Base-by-base conservation (phyloP, 2,888 invertebrate genomes). In the Catocala fraxini region DNA sequence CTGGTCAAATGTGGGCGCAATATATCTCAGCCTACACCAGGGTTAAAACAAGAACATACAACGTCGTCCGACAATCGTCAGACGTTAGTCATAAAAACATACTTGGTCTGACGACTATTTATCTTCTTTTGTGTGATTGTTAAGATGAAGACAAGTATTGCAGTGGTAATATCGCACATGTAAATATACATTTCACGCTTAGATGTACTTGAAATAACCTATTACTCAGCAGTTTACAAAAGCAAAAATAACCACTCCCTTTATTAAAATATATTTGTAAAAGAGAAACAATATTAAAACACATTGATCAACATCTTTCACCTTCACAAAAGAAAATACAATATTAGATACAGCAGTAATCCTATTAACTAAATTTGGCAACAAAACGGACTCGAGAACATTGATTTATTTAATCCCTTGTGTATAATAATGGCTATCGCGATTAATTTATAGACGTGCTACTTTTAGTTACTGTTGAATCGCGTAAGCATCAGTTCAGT, bases 341-440 rank as follows among this genome's bases (percentile, higher is more conserved):
- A 57, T 51, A 45, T 35, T 45, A 25, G 25, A 4, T 25, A 46
- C 12, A 43, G 13, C 6, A n/a, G 35, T 54, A 49, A 42, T 54
- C 25, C 33, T 49, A 49, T 59, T 59, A 25, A 13, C 54, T 34
- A 54, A 49, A 59, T 59, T 54, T 51, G 39, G 41, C 11, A 46
- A 51, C 33, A 56, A 60, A 55, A 60, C 60, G 45, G 45, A 51
- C 46, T 4, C 51, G n/a, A 33, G 47, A 42, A 11, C 60, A 55
- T 60, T 61, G 39, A 70, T 72, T 75, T 64, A 69, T 56, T 42
- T 9, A 33, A 48, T 63, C 73, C 56, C 57, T 33, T 2, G 47
- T 25, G 53, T 12, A 51, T 64, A 63, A 72, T 66, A 45, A 63
- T 47, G n/a, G 5, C 42, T 42, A 57, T 60, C 54, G 59, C 56